phyloP scores from a whole-genome alignment of 2,888 invertebrate genomes.

The Anorthoa munda region DNA sequence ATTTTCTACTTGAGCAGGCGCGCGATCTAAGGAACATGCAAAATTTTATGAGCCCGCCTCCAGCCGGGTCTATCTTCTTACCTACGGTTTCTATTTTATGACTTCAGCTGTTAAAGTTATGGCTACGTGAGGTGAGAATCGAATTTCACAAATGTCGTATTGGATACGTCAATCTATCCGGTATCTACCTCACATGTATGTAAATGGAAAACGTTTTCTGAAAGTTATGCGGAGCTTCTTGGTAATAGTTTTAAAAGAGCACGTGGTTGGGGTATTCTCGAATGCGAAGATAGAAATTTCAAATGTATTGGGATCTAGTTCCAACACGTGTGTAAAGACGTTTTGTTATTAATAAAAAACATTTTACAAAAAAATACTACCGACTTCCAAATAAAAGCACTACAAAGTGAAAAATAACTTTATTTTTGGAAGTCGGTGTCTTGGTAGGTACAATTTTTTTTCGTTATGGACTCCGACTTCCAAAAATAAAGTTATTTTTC shows the following conservation, averaged over 20 bases:
- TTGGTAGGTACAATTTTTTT: too few relatives aligned
- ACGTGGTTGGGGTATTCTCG: too few relatives aligned
- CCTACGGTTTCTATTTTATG: conserved; percentile 76
- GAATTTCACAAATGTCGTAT: conserved; percentile 62
- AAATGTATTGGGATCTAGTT: background rate
- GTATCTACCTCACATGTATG: conserved; percentile 34
- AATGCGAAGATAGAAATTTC: background rate
- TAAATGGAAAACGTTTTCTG: conserved; percentile 27
- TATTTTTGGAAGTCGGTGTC: too few relatives aligned
- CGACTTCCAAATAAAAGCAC: too few relatives aligned
- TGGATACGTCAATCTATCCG: conserved; percentile 43
- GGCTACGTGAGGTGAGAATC: conserved; percentile 68
- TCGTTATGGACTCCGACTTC: too few relatives aligned
- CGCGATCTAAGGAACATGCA: conserved; percentile 82
- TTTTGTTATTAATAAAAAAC: too few relatives aligned
- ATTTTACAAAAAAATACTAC: too few relatives aligned
- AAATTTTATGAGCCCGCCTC: conserved; percentile 83
- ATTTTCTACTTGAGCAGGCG: conserved; percentile 83
- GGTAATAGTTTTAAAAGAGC: conserved; percentile 16
- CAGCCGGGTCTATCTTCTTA: conserved; percentile 70
- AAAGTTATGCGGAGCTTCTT: conserved; percentile 6
- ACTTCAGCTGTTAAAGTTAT: conserved; percentile 74
- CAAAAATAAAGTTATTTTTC: too few relatives aligned
- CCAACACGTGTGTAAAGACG: too few relatives aligned
- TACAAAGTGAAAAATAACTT: too few relatives aligned